Evolutionary conservation across 2,113 vertebrate genomes (phyloP).

Genomic region (Abramis brama): DNA sequence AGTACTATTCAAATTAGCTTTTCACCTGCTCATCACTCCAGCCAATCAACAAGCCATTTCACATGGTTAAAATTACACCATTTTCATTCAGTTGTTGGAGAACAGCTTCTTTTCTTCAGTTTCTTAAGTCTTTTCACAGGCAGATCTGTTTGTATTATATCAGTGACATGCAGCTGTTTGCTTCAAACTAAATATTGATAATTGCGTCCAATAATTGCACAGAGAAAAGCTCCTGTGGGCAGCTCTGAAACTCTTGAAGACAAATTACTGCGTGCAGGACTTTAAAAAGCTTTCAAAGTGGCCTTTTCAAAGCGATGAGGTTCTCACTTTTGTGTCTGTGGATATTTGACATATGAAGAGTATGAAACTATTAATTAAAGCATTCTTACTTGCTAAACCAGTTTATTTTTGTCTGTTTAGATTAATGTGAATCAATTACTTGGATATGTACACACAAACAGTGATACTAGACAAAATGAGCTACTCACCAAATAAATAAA

Average conservation of each 20-base stretch:
- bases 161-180: slow-evolving; percentile 3
- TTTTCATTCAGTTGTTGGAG: not conserved
- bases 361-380: not conserved
- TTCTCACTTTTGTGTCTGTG: not conserved
- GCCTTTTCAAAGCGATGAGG: not conserved
- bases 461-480: no score
- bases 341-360: slow-evolving; percentile 3
- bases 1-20: not conserved
- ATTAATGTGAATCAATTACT: not conserved
- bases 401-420: not conserved
- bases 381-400: not conserved
- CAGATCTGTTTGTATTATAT: not conserved
- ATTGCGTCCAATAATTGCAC: slow-evolving; percentile 15
- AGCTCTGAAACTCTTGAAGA: not conserved
- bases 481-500: not conserved
- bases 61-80: not conserved
- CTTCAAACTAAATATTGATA: slow-evolving; percentile 1
- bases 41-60: not conserved
- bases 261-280: not conserved
- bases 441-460: not conserved
- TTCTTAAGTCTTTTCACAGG: not conserved
- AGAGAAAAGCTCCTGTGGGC: not conserved
- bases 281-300: slow-evolving; percentile 7
- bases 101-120: not conserved
- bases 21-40: slow-evolving; percentile 5